Evolutionary conservation across 2,888 invertebrate genomes (phyloP).

Genomic region (Toxonevra muliebris): DNA sequence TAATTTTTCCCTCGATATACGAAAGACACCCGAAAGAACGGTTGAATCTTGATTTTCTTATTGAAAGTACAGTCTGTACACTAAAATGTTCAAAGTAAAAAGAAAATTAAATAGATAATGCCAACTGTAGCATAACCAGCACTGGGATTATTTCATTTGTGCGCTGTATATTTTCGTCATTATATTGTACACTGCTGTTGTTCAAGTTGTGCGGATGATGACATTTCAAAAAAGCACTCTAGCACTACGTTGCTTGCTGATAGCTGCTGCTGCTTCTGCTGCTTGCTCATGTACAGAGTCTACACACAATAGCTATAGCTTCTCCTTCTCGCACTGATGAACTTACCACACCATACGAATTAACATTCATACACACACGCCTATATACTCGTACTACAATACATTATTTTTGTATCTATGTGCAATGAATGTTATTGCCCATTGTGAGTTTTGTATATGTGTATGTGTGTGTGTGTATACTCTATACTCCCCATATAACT

Average conservation of each 20-base stretch:
- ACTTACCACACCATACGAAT: neutral
- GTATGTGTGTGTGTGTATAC: conserved; percentile 6
- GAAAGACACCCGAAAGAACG: neutral
- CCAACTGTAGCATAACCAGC: neutral
- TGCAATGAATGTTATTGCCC: conserved; percentile 12
- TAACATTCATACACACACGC: neutral
- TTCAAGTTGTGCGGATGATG: conserved; percentile 19
- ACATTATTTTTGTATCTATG: neutral
- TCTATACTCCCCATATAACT: neutral
- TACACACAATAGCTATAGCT: too few relatives aligned
- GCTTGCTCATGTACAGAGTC: too few relatives aligned
- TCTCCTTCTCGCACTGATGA: conserved; percentile 15
- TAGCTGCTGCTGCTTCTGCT: too few relatives aligned
- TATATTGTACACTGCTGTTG: conserved; percentile 25
- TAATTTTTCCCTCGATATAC: too few relatives aligned
- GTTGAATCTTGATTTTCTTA: neutral
- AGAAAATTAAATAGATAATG: neutral
- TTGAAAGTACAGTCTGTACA: too few relatives aligned
- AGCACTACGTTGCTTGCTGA: too few relatives aligned
- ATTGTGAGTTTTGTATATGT: conserved; percentile 9
- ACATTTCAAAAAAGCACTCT: conserved; percentile 19
- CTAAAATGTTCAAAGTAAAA: too few relatives aligned
- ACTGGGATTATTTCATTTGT: neutral
- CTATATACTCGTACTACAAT: neutral
- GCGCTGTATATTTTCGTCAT: conserved; percentile 25